Conservation (phyloP, 2,113 vertebrate genomes). For the Hippocampus abdominalis region DNA sequence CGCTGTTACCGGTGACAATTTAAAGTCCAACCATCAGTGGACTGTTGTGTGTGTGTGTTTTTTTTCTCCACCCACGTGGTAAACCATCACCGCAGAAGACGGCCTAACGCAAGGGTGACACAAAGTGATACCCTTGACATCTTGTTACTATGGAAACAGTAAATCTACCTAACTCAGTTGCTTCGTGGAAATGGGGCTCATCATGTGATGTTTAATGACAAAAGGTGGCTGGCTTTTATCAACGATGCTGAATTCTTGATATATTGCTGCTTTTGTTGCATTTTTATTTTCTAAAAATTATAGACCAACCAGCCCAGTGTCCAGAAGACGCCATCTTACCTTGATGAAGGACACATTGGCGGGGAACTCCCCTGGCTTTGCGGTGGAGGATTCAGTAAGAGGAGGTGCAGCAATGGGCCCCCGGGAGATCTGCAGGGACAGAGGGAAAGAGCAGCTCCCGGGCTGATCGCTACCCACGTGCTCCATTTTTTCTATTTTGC, state of each 20-base stretch:
- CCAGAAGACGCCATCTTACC: slow-evolving; percentile 66
- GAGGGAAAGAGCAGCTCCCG: slow-evolving; percentile 72
- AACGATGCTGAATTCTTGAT: no score
- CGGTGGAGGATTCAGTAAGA: slow-evolving; percentile 56
- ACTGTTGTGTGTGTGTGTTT: no score
- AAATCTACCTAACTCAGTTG: no score
- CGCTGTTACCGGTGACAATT: no score
- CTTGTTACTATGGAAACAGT: no score
- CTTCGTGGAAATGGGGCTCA: no score
- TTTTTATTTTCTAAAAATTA: not conserved
- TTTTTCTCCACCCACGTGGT: no score
- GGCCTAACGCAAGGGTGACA: no score
- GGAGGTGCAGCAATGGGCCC: slow-evolving; percentile 87
- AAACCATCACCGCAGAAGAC: no score
- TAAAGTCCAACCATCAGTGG: no score
- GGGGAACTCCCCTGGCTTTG: slow-evolving; percentile 76
- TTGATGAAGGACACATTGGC: slow-evolving; percentile 85
- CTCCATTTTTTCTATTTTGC: slow-evolving; percentile 31
- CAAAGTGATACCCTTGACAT: no score
- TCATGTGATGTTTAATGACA: not conserved
- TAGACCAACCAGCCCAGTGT: not conserved
- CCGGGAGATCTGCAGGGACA: slow-evolving; percentile 80
- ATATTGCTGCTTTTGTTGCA: not conserved
- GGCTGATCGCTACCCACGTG: slow-evolving; percentile 34
- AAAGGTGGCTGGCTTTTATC: no score